Evolutionary conservation across 2,113 vertebrate genomes (phyloP).

Genomic region (Rhizomys pruinosus): DNA sequence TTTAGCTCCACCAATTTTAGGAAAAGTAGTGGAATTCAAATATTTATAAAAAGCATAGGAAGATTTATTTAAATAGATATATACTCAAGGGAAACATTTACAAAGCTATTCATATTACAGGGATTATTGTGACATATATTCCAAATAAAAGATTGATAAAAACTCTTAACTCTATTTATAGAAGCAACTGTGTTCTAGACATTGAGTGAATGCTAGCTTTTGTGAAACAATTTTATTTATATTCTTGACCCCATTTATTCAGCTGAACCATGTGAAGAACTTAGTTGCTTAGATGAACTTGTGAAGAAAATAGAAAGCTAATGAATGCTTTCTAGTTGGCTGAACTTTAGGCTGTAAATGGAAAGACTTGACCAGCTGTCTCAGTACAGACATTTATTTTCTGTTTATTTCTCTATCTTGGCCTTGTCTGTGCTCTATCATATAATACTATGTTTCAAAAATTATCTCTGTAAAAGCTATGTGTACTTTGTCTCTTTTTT

Average conservation of each 20-base stretch:
- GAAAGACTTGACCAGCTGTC: background rate
- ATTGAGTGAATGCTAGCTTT: background rate
- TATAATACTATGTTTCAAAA: background rate
- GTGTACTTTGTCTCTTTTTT: background rate
- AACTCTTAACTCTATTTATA: background rate
- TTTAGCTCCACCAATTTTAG: background rate
- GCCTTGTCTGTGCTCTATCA: background rate
- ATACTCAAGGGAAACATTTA: background rate
- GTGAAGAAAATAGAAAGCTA: background rate
- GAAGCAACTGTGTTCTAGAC: background rate
- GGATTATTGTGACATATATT: background rate
- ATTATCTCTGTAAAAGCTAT: too few relatives aligned
- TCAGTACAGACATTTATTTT: background rate
- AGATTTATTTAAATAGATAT: background rate
- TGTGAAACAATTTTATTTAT: background rate
- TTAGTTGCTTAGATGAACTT: slow-evolving; percentile 11
- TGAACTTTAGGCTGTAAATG: background rate
- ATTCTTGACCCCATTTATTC: slow-evolving; percentile 10
- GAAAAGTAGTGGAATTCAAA: background rate
- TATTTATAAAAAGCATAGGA: background rate
- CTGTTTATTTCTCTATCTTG: background rate
- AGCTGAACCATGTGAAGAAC: slow-evolving; percentile 2
- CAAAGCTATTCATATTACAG: background rate
- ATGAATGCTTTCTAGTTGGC: background rate
- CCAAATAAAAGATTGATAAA: background rate